Evolutionary conservation across 2,113 vertebrate genomes (phyloP).

Genomic region (Tetrao urogallus): DNA sequence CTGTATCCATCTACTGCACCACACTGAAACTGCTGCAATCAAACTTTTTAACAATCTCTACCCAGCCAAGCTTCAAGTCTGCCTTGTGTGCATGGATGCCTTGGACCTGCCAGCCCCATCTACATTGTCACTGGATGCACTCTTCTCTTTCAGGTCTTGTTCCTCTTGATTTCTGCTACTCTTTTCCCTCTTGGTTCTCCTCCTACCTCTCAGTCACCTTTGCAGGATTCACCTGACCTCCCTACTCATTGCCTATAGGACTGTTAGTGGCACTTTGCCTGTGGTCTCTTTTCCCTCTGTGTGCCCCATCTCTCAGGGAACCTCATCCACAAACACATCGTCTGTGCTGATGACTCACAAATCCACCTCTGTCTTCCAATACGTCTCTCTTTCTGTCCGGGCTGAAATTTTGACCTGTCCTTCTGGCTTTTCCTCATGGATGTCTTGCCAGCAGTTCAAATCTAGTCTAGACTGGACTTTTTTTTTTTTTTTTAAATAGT

Average conservation of each 20-base stretch:
- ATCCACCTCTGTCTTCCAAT: slow-evolving; percentile 11
- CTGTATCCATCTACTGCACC: neutral
- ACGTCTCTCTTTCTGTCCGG: neutral
- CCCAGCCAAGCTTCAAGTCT: neutral
- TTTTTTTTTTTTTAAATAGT: neutral
- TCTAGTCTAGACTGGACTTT: slow-evolving; percentile 13
- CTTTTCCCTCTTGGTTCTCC: neutral
- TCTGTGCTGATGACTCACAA: slow-evolving; percentile 7
- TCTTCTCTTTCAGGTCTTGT: neutral
- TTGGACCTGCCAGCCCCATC: neutral
- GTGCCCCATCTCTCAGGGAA: neutral
- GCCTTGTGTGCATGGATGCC: fast-evolving
- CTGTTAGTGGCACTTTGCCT: neutral
- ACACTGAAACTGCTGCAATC: neutral
- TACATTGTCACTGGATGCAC: neutral
- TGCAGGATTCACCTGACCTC: neutral
- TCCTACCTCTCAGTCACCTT: neutral
- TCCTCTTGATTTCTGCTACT: neutral
- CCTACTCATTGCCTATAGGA: neutral
- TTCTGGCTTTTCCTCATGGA: neutral
- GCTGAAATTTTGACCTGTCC: slow-evolving; percentile 38
- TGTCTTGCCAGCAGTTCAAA: slow-evolving; percentile 12
- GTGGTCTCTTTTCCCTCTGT: neutral
- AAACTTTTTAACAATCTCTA: neutral
- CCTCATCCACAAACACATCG: neutral